Percentiles rank a stretch among this genome's conserved stretches.
Conservation (phyloP, 37 sponge, comb jelly and placozoan genomes). For the Haliclona indistincta region DNA sequence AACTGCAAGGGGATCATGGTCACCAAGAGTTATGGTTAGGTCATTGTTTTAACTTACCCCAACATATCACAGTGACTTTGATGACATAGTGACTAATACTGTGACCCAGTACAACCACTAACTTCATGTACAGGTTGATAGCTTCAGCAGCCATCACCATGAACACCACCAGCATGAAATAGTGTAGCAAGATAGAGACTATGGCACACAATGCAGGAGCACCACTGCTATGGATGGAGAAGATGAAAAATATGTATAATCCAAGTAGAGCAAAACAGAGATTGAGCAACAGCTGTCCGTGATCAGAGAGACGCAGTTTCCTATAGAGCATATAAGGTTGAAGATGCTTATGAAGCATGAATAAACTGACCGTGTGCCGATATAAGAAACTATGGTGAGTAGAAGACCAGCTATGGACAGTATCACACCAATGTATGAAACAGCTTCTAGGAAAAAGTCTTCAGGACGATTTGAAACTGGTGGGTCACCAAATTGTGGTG, state of each 20-base stretch:
- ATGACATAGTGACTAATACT: conserved; percentile 10
- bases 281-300: conserved; percentile 55
- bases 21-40: too few species aligned
- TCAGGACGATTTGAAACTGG: neutral
- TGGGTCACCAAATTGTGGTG: neutral
- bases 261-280: conserved; percentile 37
- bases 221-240: neutral
- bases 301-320: conserved; percentile 32
- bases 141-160: conserved; percentile 51
- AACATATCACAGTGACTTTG: conserved; percentile 23
- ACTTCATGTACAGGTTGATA: conserved; percentile 41
- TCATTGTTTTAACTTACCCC: conserved; percentile 56
- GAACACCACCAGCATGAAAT: conserved; percentile 51
- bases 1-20: neutral
- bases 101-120: conserved; percentile 31
- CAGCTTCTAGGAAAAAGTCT: conserved; percentile 10
- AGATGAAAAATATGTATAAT: conserved; percentile 38
- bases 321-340: conserved; percentile 13
- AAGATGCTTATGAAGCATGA: too few species aligned
- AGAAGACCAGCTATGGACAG: conserved; percentile 43
- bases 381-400: conserved; percentile 30
- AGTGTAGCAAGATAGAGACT: conserved; percentile 35
- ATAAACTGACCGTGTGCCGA: conserved; percentile 60
- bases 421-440: conserved; percentile 58
- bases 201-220: conserved; percentile 16